Evolutionary conservation across 1,140 invertebrate genomes (phyloP), one percentile per base, ranked within the genome.

Genomic region (Bombus impatiens): DNA sequence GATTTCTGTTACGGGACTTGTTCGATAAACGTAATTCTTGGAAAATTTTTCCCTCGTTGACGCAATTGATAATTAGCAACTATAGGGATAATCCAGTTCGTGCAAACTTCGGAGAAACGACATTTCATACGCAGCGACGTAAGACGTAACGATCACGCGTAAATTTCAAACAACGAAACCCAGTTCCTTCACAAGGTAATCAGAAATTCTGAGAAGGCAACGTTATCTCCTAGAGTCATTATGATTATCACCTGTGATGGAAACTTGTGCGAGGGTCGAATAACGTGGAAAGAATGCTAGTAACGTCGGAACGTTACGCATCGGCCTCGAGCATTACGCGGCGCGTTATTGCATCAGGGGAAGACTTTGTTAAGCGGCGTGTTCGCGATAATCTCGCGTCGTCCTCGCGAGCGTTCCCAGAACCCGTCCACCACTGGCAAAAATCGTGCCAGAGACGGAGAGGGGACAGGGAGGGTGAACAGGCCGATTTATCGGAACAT

Each of bases 401-500:
- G n/a, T 53, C 18, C 47, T 53, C 47, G 18, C 47, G 18, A 53
- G 28, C 71, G 42, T 32, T 68, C n/a, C 3, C 78, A 9, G n/a
- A 81, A 71, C 67, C 47, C 79, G 78, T 68, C 22, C 65, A 67
- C 22, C 37, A 15, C 15, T 32, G n/a, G 28, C 2, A 67, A 67
- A 82, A 82, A 82, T 82, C 13, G 18, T 53, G 47, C 32, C 67
- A 35, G 15, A 35, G 67, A 32, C 8, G 67, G 18, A 68, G 4
- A 3, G 35, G 32, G 35, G 22, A n/a, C 18, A 2, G 22, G 5
- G n/a, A 25, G n/a, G 47, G 47, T 22, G 47, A 53, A 22, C 47
- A 42, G 9, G 70, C 22, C 40, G 42, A 77, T 83, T 77, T 83
- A 83, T 83, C 81, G 72, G 59, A 40, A 53, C 72, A 76, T 83